Conservation (phyloP, 2,113 vertebrate genomes). For the Hyla sarda region DNA sequence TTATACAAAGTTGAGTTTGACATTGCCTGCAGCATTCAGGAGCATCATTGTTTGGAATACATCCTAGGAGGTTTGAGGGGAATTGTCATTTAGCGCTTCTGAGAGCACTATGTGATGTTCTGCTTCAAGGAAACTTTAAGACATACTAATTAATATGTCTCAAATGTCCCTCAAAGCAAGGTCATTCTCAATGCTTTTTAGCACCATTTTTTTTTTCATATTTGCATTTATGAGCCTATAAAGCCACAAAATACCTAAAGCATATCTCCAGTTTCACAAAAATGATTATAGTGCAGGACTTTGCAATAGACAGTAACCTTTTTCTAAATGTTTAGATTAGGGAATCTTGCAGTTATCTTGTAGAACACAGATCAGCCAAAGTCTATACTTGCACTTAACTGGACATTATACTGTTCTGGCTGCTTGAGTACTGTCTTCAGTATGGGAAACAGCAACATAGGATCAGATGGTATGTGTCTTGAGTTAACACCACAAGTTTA, state of each 20-base stretch:
- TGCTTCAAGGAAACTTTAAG: background rate
- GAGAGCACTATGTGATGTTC: background rate
- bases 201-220: background rate
- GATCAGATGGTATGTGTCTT: too few relatives aligned
- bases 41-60: background rate
- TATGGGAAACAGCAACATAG: too few relatives aligned
- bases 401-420: too few relatives aligned
- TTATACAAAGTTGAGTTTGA: background rate
- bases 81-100: conserved; percentile 10
- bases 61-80: background rate
- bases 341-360: too few relatives aligned
- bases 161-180: background rate
- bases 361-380: too few relatives aligned
- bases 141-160: background rate
- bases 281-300: too few relatives aligned
- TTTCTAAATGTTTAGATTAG: too few relatives aligned
- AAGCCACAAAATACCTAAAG: background rate
- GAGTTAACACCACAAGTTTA: too few relatives aligned
- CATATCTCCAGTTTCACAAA: too few relatives aligned
- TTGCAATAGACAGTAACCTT: too few relatives aligned
- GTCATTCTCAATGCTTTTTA: background rate
- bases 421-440: too few relatives aligned
- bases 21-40: conserved; percentile 6
- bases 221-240: background rate
- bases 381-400: too few relatives aligned